Conservation (phyloP, 2,888 invertebrate species). For the Chrysopilus asiliformis region DNA sequence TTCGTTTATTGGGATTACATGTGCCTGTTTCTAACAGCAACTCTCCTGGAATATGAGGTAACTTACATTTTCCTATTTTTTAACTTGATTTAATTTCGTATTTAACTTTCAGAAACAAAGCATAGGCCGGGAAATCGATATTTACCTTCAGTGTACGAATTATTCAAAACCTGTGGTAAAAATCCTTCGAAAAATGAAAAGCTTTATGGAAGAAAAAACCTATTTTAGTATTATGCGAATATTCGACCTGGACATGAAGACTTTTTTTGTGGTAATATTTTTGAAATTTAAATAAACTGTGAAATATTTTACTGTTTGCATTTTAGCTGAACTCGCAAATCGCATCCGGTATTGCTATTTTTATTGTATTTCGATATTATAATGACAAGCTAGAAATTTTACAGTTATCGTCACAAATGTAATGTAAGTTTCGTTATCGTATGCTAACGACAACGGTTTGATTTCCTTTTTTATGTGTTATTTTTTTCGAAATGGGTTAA, state of each 20-base stretch:
- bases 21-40: background rate
- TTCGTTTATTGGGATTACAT: conserved; percentile 4
- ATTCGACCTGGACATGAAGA: conserved; percentile 5
- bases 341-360: background rate
- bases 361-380: conserved; percentile 2
- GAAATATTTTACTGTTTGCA: too few relatives aligned
- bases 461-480: too few relatives aligned
- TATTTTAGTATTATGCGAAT: conserved; percentile 7
- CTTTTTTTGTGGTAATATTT: conserved; percentile 6
- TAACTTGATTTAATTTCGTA: background rate
- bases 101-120: conserved; percentile 2
- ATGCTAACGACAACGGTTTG: too few relatives aligned
- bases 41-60: conserved; percentile 3
- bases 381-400: conserved; percentile 1
- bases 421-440: too few relatives aligned
- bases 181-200: conserved; percentile 1
- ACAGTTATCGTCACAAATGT: background rate
- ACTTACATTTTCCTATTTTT: background rate
- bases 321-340: conserved; percentile 1
- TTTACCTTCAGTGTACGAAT: background rate
- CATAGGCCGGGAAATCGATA: background rate
- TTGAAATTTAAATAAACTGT: too few relatives aligned
- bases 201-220: background rate
- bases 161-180: background rate
- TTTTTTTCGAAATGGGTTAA: too few relatives aligned